These are phyloP conservation scores for Uropetala carovei DNA, from an alignment of 2,888 invertebrate species.

Conservation along the genomic window DNA sequence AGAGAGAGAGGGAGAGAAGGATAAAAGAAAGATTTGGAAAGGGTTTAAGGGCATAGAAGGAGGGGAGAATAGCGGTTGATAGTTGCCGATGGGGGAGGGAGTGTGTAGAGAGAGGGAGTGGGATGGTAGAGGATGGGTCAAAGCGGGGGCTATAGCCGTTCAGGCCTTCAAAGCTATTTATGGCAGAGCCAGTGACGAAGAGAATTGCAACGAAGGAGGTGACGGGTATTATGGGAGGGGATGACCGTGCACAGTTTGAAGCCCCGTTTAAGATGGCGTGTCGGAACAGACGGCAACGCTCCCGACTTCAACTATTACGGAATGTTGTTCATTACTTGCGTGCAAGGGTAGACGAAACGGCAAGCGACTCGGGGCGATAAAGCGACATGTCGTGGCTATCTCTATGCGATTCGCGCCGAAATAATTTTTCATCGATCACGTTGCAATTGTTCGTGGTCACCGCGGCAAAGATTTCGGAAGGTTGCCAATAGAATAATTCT, in stretches of 20 bases:
- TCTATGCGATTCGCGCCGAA: too few species aligned
- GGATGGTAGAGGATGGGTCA: not conserved
- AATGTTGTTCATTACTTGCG: not conserved
- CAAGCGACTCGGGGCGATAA: too few species aligned
- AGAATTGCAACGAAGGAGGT: not conserved
- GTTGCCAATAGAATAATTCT: too few species aligned
- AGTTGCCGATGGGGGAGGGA: not conserved
- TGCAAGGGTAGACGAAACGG: too few species aligned
- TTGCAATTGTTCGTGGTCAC: too few species aligned
- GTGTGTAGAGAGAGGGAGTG: not conserved
- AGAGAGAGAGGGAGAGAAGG: not conserved
- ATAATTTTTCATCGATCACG: too few species aligned
- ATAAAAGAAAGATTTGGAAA: not conserved
- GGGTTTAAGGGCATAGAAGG: not conserved
- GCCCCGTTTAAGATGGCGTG: not conserved
- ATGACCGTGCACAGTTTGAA: not conserved
- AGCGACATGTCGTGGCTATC: too few species aligned
- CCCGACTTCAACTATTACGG: not conserved
- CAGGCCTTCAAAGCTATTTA: constrained; percentile 12
- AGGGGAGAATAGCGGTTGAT: not conserved
- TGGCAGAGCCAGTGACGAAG: constrained; percentile 32
- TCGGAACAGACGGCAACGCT: not conserved
- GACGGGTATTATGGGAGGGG: not conserved
- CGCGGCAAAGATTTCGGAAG: too few species aligned
- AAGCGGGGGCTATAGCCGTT: not conserved